Conservation (phyloP, 2,113 vertebrate genomes). For the Pelecanus crispus region DNA sequence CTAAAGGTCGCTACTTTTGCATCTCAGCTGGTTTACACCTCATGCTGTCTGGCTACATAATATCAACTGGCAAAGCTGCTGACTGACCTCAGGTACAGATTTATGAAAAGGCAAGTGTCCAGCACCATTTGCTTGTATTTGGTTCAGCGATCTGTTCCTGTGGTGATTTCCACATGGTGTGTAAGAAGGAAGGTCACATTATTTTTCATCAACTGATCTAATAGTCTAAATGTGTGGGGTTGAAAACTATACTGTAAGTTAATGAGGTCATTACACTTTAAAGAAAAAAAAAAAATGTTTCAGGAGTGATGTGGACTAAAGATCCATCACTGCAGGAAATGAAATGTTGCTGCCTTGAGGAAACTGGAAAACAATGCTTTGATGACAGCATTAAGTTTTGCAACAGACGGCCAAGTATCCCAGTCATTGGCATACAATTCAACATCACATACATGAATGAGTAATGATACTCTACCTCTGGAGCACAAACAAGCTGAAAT, state of each 20-base stretch:
- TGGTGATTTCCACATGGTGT: conserved; percentile 35
- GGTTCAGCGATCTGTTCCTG: conserved; percentile 19
- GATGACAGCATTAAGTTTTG: background rate
- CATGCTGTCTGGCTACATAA: background rate
- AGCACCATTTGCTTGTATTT: conserved; percentile 29
- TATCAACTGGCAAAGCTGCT: conserved; percentile 6
- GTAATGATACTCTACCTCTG: background rate
- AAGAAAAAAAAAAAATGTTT: background rate
- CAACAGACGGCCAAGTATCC: background rate
- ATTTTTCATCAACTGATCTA: background rate
- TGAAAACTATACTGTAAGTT: background rate
- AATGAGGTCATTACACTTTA: background rate
- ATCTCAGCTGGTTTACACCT: background rate
- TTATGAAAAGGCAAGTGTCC: conserved; percentile 20
- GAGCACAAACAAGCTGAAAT: background rate
- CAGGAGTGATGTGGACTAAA: background rate
- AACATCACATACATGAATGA: background rate
- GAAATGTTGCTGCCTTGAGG: background rate
- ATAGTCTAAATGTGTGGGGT: background rate
- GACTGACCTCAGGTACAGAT: conserved; percentile 13
- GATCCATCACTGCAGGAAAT: background rate
- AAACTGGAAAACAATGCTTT: background rate
- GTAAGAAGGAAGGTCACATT: conserved; percentile 7
- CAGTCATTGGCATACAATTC: background rate
- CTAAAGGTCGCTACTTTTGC: background rate